Base-by-base conservation (phyloP, 92 coral and sea anemone species). In the Epizoanthus scotinus region DNA sequence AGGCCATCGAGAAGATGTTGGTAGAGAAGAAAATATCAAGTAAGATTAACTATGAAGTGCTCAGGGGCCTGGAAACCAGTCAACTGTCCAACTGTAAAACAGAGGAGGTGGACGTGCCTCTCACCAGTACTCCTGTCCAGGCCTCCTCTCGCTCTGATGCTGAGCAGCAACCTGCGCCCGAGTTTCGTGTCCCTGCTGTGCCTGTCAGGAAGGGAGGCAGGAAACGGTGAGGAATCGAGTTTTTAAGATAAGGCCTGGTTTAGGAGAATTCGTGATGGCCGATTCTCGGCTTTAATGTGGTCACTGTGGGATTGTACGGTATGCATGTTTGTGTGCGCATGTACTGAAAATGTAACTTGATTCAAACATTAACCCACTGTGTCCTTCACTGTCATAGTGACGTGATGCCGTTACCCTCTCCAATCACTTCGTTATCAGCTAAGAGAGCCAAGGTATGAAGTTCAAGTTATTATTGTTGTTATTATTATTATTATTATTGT, bases 1-100 rank as follows among this genome's bases (percentile, higher is more conserved):
- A 95, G 63, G 99, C 99, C 58, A 94, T 95, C 70, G 99, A 95
- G 67, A 95, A 95, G 88, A 95, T 95, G 99, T 80, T 95, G 17
- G 97, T 95, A 28, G 99, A 95, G 84, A 93, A 92, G 86, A 95
- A 89, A 85, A 95, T 95, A 60, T 95, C 99, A 38, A 90, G 91
- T 62, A 95, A 95, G 81, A 95, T 95, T 61, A 95, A 95, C 88
- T 95, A 95, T 67, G 99, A 95, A 64, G 99, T 95, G 17, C 87
- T 95, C 0, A 84, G 99, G 22, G 97, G 90, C 70, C 93, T 95
- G 82, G 93, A 95, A 69, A 93, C 92, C 5, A 91, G 92, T 73
- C 94, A 88, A 73, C 82, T 87, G 27, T 77, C 77, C 63, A 20
- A 9, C 81, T 58, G 22, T 15, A 75, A 75, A 19, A 14, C 81